Base-by-base conservation (phyloP, 1,140 invertebrate genomes). In the Drosophila nikananu region DNA sequence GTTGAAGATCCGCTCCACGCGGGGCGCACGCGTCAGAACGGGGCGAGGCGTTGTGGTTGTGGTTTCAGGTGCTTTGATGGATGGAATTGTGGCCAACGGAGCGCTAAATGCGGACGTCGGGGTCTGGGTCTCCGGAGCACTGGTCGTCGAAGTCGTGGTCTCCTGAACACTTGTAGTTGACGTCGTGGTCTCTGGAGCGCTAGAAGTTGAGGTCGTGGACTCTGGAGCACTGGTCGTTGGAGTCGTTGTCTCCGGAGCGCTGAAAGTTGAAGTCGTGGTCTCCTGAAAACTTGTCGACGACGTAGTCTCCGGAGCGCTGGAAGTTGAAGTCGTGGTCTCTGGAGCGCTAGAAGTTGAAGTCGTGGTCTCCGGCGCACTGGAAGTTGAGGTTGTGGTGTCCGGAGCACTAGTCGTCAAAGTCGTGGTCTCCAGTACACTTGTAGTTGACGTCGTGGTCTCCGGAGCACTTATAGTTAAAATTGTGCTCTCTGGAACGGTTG, bases 1-100 rank as follows among this genome's bases (percentile, higher is more conserved):
- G 52, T 80, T 92, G 35, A 92, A 84, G 74, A 92, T 81, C 39
- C 91, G 84, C 64, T 91, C 78, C 7, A 92, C 77, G 17, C 84
- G 79, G 8, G 86, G 81, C 32, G 77, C 89, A 19, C 87, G 77
- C 42, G 77, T 83, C 49, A 49, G 46, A 48, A 65, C 57, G 5
- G 67, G 57, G 10, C 46, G 59, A 21, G 52, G n/a, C n/a, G 60
- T 60, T 10, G 76, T 70, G 5, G 64, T 84, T 5, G 78, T 39
- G 6, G 65, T 39, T n/a, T 46, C 32, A 2, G 55, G 19, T 15
- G 19, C 35, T 17, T 15, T 55, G 2, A 12, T 55, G 10, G 15
- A 23, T 5, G 32, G 9, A 37, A 63, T 63, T 17, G 59, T 51
- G 48, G 78, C 51, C 5, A 39, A 25, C 4, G 23, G 48, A 49